A percentile compares a stretch with the other conserved stretches of the same genome.
Conservation (phyloP, 1,140 invertebrate species). For the Drosophila parabipectinata region DNA sequence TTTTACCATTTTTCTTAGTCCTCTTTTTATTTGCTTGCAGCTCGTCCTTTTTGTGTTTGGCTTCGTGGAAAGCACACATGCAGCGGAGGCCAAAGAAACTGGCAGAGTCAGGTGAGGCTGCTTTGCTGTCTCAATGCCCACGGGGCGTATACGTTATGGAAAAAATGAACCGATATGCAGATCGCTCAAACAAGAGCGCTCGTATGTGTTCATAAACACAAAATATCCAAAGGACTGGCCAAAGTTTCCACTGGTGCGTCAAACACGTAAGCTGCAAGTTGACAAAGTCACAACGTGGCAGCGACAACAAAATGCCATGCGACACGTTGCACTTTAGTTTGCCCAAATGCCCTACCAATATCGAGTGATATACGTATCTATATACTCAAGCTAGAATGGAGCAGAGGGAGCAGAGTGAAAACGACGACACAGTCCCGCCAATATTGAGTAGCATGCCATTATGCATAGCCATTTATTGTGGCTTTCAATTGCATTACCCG, state of each 20-base stretch:
- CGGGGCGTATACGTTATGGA: slow-evolving; percentile 31
- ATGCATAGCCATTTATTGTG: slow-evolving; percentile 70
- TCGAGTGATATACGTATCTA: slow-evolving; percentile 30
- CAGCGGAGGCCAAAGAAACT: background rate
- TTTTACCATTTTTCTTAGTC: slow-evolving; percentile 10
- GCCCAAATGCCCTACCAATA: slow-evolving; percentile 35
- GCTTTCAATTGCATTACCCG: slow-evolving; percentile 62
- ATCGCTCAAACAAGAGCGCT: background rate
- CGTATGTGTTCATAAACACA: slow-evolving; percentile 35
- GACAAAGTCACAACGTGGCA: slow-evolving; percentile 23
- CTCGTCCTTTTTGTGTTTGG: slow-evolving; percentile 54
- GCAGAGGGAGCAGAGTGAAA: slow-evolving; percentile 7
- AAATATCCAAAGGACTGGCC: slow-evolving; percentile 28
- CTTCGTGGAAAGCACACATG: slow-evolving; percentile 37
- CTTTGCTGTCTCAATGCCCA: slow-evolving; percentile 33
- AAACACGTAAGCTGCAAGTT: slow-evolving; percentile 49
- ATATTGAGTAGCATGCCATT: slow-evolving; percentile 64
- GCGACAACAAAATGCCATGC: slow-evolving; percentile 49
- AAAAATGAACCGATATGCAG: slow-evolving; percentile 27
- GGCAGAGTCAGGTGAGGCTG: slow-evolving; percentile 8
- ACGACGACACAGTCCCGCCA: slow-evolving; percentile 3
- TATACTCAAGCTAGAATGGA: slow-evolving; percentile 2
- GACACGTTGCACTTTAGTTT: slow-evolving; percentile 51
- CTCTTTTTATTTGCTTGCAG: slow-evolving; percentile 6
- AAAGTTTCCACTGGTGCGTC: slow-evolving; percentile 50